Evolutionary conservation across 2,113 vertebrate genomes (phyloP).

Genomic region (Benitochromis conjunctus): DNA sequence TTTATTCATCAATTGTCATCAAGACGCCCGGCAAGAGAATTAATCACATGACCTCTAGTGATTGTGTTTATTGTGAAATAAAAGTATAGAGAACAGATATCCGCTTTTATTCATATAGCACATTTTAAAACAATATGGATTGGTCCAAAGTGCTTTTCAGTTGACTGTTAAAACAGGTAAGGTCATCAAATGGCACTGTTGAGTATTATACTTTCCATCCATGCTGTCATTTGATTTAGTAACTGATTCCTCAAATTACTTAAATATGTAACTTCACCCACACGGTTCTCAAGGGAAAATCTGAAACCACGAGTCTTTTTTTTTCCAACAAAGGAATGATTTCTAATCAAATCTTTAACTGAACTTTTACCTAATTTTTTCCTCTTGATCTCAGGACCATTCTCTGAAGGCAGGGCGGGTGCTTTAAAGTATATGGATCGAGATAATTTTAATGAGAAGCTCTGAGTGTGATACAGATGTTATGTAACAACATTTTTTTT

Average conservation of each 20-base stretch:
- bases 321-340: background rate
- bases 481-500: background rate
- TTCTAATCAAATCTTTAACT: background rate
- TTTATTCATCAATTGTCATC: slow-evolving; percentile 44
- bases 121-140: background rate
- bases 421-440: rapidly evolving
- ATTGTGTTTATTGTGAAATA: slow-evolving; percentile 56
- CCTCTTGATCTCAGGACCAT: background rate
- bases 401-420: rapidly evolving
- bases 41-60: background rate
- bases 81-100: background rate
- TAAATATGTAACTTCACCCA: background rate
- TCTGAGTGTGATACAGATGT: rapidly evolving
- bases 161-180: background rate
- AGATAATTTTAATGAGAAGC: background rate
- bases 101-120: background rate
- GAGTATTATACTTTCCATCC: background rate
- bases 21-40: background rate
- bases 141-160: background rate
- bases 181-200: background rate
- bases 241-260: background rate
- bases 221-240: background rate
- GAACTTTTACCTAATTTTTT: background rate
- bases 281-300: background rate
- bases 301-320: background rate